Evolutionary conservation across 2,797 vertebrate species (phyloP).

Genomic region (Macropus fuliginosus): DNA sequence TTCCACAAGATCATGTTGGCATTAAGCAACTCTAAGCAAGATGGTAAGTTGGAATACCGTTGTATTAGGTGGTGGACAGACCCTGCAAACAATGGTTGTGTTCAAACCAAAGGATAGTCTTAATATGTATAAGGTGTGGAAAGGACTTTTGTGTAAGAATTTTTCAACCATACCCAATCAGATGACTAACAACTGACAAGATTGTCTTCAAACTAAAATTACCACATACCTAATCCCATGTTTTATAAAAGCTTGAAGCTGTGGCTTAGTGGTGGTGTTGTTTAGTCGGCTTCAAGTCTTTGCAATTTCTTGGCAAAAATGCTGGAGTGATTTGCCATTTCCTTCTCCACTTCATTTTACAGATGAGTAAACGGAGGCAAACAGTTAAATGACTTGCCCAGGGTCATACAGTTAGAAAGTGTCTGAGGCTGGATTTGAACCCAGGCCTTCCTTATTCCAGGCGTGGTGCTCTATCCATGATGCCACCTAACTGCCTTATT

Average conservation of each 20-base stretch:
- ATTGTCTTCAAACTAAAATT: conserved; percentile 6
- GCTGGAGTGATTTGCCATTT: too few species aligned
- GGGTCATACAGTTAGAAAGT: too few species aligned
- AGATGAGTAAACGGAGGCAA: too few species aligned
- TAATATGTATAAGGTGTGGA: neutral
- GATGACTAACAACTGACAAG: neutral
- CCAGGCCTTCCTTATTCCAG: too few species aligned
- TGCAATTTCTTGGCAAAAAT: neutral
- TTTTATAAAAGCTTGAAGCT: conserved; percentile 15
- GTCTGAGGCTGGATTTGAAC: too few species aligned
- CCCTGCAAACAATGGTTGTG: neutral
- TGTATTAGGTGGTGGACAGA: neutral
- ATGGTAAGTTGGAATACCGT: neutral
- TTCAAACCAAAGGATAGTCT: conserved; percentile 4
- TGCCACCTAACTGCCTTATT: neutral
- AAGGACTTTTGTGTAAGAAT: neutral
- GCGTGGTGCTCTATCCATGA: neutral
- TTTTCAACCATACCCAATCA: conserved; percentile 9
- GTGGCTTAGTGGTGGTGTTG: neutral
- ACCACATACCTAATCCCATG: conserved; percentile 26
- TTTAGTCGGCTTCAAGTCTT: neutral
- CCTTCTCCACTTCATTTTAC: too few species aligned
- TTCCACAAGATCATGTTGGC: neutral
- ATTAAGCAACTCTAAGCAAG: neutral
- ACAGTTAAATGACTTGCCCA: too few species aligned